Evolutionary conservation across 2,113 vertebrate species (phyloP).

Genomic region (Pipa parva): DNA sequence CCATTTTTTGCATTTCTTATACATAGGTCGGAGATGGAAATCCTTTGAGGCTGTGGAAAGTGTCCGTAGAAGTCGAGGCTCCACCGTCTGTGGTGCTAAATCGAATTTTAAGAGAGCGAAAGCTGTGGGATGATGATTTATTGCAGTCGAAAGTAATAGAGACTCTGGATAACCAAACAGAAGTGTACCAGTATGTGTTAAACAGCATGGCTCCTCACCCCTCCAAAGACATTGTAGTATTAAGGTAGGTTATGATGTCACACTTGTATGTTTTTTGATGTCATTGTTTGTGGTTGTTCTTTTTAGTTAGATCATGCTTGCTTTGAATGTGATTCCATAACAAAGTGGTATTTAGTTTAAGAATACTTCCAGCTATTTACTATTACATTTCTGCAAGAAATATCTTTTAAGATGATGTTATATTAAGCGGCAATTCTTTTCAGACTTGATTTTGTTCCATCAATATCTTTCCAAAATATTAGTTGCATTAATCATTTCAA

Average conservation of each 20-base stretch:
- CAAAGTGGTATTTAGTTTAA: no score
- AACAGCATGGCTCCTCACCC: constrained; percentile 94
- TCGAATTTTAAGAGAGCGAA: constrained; percentile 87
- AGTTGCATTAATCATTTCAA: not conserved
- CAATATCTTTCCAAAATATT: no score
- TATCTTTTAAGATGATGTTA: no score
- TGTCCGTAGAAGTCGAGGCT: constrained; percentile 87
- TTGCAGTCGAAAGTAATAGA: constrained; percentile 94
- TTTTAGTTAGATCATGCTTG: no score
- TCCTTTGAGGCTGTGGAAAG: constrained; percentile 85
- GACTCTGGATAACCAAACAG: constrained; percentile 85
- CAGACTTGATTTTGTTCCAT: no score
- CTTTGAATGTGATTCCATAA: no score
- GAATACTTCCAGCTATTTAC: no score
- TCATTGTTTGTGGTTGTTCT: no score
- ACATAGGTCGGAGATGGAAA: constrained; percentile 87
- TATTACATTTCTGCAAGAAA: no score
- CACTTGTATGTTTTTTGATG: no score
- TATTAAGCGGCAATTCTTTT: no score
- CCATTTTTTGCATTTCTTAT: constrained; percentile 3
- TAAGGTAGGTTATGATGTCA: no score
- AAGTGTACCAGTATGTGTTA: constrained; percentile 88
- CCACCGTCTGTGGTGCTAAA: constrained; percentile 91
- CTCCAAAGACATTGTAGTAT: constrained; percentile 84
- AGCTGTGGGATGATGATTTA: constrained; percentile 94